phyloP scores from a whole-genome alignment of 64 coral and sea anemone genomes.

The Actinia equina region DNA sequence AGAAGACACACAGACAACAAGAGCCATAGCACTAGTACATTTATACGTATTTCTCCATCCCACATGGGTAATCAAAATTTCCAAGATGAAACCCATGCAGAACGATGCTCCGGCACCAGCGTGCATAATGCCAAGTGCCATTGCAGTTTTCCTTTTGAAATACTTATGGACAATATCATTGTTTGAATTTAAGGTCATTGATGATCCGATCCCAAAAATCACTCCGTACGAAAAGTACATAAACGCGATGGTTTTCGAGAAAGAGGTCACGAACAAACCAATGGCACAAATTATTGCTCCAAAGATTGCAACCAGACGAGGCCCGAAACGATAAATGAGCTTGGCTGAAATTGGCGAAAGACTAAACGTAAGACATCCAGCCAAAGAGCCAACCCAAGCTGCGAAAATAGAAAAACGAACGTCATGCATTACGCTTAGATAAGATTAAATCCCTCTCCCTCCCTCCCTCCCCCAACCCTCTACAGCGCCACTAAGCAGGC shows the following conservation, averaged over 20 bases:
- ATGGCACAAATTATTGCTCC: background rate
- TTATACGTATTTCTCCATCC: slow-evolving; percentile 26
- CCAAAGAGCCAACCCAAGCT: slow-evolving; percentile 48
- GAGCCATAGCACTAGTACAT: background rate
- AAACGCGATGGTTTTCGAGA: background rate
- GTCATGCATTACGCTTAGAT: too few relatives aligned
- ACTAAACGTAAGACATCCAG: background rate
- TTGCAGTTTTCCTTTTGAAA: background rate
- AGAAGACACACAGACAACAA: background rate
- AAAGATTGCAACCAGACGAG: background rate
- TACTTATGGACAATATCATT: slow-evolving; percentile 14
- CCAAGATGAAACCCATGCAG: background rate
- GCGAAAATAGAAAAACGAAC: background rate
- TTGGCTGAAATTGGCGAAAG: background rate
- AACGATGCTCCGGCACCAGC: slow-evolving; percentile 9
- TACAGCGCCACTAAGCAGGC: too few relatives aligned
- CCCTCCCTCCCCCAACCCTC: too few relatives aligned
- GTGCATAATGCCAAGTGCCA: slow-evolving; percentile 4
- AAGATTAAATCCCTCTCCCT: too few relatives aligned
- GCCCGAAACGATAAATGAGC: slow-evolving; percentile 1
- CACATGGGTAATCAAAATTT: background rate
- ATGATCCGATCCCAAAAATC: slow-evolving; percentile 8
- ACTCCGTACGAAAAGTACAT: slow-evolving; percentile 17
- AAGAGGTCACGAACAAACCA: slow-evolving; percentile 1
- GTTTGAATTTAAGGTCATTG: background rate